Base-by-base conservation (phyloP, 1,140 invertebrate species). In the Pomacea maculata region DNA sequence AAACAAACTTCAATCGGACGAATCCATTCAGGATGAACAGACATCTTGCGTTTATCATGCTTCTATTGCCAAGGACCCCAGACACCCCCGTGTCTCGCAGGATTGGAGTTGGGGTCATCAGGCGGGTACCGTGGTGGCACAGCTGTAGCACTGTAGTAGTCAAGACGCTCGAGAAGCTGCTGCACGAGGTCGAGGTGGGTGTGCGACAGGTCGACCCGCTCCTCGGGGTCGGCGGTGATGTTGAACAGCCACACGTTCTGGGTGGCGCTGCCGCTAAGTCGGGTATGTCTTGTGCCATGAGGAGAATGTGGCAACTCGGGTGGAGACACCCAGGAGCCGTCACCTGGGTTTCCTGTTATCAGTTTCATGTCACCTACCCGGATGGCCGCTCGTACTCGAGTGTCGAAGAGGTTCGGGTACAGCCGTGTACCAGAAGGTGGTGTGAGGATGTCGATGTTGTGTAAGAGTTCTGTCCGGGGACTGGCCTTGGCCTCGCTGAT, bases 371-470 rank as follows among this genome's bases (percentile, higher is more conserved):
- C 83, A 45, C 84, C 85, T 0, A 82, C 78, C 73, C 88, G 76
- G 6, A 89, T 45, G 61, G 88, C 86, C 9, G 88, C 88, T 71
- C 85, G 83, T 19, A 84, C 78, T 19, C 83, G 61, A 15, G 83
- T 89, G 75, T 88, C 86, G 83, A 87, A 89, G 25, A 82, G 83
- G 15, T 79, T 72, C 29, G 83, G 82, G 52, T 65, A 84, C n/a
- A 81, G 17, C 1, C 73, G 80, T 12, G 75, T 70, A 15, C 88
- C 88, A 21, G 55, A 70, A 17, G 15, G 34, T 5, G 14, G 25
- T 29, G 57, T 74, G 8, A 87, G 70, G n/a, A 85, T 85, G 75
- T 89, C 88, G 65, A 89, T 89, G 80, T 89, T 89, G 73, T 89
- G 88, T n/a, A 89, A 82, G 5, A 89, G 54, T 25, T 87, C 86